These are phyloP conservation scores for Ashinkailepas kermadecensis DNA, from an alignment of 2,888 invertebrate genomes.

Conservation along the genomic window DNA sequence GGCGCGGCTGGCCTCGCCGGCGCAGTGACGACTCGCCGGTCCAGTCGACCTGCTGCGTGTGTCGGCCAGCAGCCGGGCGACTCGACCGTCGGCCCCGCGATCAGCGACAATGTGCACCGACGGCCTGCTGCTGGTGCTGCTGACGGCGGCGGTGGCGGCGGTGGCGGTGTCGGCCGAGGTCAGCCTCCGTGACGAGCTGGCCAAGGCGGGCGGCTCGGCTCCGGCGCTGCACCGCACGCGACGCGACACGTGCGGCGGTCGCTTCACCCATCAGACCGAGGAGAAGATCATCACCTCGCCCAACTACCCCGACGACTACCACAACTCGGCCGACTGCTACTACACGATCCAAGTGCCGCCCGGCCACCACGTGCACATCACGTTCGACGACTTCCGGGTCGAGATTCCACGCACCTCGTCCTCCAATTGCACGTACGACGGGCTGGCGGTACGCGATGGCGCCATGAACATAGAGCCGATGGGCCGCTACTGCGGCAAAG, in stretches of 20 bases:
- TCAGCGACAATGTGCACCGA: not conserved
- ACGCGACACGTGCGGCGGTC: conserved; percentile 1
- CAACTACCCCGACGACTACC: conserved; percentile 19
- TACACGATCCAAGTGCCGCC: conserved; percentile 6
- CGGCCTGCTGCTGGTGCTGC: not conserved
- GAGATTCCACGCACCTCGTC: conserved; percentile 22
- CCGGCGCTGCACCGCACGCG: not conserved
- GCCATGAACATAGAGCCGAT: not conserved
- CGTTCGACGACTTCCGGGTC: conserved; percentile 18
- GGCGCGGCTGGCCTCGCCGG: too few species aligned
- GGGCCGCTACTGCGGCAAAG: conserved; percentile 23
- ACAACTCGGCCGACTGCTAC: conserved; percentile 15
- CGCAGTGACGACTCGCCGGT: too few species aligned
- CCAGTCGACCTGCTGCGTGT: too few species aligned
- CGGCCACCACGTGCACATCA: not conserved
- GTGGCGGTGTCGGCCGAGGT: not conserved
- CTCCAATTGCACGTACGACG: conserved; percentile 20
- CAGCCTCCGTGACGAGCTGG: not conserved
- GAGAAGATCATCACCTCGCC: conserved; percentile 16
- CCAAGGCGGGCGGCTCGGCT: not conserved
- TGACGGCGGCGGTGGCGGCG: not conserved
- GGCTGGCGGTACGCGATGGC: conserved; percentile 16
- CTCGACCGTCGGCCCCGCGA: not conserved
- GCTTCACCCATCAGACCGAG: conserved; percentile 8
- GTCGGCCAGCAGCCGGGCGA: not conserved